phyloP scores from a whole-genome alignment of 2,113 vertebrate genomes.

The Chlorocebus sabaeus region DNA sequence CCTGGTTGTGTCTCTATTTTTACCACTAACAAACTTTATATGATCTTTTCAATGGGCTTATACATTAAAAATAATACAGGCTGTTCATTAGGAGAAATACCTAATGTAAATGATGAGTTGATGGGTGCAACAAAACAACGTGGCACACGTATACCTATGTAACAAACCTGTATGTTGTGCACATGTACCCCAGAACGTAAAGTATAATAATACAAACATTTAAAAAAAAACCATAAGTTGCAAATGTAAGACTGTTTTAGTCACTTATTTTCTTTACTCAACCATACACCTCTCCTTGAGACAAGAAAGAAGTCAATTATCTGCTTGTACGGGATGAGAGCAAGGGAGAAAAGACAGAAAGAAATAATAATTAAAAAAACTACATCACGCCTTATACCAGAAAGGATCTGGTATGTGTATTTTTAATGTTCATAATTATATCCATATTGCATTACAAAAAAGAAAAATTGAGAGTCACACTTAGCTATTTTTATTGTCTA shows the following conservation, averaged over 20 bases:
- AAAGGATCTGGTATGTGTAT: background rate
- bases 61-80: background rate
- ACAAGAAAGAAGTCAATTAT: background rate
- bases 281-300: background rate
- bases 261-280: background rate
- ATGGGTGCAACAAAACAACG: too few relatives aligned
- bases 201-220: too few relatives aligned
- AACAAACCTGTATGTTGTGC: too few relatives aligned
- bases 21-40: background rate
- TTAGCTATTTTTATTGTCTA: background rate
- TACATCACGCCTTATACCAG: background rate
- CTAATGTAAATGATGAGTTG: too few relatives aligned
- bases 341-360: background rate
- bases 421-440: background rate
- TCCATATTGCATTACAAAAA: background rate
- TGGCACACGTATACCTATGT: too few relatives aligned
- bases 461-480: background rate
- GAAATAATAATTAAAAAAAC: too few relatives aligned
- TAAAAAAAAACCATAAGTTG: background rate
- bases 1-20: background rate
- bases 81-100: background rate
- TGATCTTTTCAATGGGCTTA: background rate
- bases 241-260: background rate
- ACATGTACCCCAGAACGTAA: too few relatives aligned
- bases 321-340: background rate